Base-by-base conservation (phyloP, 1,140 invertebrate genomes). In the Danaus plexippus region DNA sequence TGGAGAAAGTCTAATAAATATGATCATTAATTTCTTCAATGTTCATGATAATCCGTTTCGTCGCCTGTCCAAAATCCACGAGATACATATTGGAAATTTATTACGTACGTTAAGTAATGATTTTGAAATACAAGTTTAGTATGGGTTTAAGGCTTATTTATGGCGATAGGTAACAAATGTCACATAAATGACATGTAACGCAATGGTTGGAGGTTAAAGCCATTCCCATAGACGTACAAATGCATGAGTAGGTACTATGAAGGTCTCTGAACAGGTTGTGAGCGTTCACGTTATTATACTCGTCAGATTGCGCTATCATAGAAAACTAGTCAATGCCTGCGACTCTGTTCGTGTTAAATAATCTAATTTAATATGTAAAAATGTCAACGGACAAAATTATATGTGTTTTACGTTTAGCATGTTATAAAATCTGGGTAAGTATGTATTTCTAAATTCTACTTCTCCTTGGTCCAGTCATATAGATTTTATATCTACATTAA, bases 231-330 rank as follows among this genome's bases (percentile, higher is more conserved):
- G 60, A 69, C 62, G 54, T 65, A 59, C 59, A 60, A 70, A 64
- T 63, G 59, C 65, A 60, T 71, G 73, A 49, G 47, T 61, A 61
- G 54, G 50, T 53, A 57, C 49, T 55, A 59, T 64, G 69, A 75
- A 75, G 74, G 71, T 75, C 71, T 77, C 51, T 44, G 61, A 77
- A 77, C 73, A 69, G 74, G 73, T 80, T 77, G 62, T 54, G 66
- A 48, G 53, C 65, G 68, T 66, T 74, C 71, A 74, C 71, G 63
- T 64, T 64, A 52, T 59, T 62, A 67, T 61, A 32, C 22, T 32
- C 22, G 22, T 67, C 66, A 66, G 66, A 67, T 69, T 63, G 62
- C 67, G 64, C 55, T 63, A 63, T 62, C 60, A 54, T 58, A 46
- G 52, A 40, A 40, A 45, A 53, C 43, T 53, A 53, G 52, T 53